Percentiles rank a stretch among this genome's conserved stretches.
These are phyloP conservation scores for Hypomesus transpacificus DNA, from an alignment of 2,113 vertebrate species.

Conservation along the genomic window DNA sequence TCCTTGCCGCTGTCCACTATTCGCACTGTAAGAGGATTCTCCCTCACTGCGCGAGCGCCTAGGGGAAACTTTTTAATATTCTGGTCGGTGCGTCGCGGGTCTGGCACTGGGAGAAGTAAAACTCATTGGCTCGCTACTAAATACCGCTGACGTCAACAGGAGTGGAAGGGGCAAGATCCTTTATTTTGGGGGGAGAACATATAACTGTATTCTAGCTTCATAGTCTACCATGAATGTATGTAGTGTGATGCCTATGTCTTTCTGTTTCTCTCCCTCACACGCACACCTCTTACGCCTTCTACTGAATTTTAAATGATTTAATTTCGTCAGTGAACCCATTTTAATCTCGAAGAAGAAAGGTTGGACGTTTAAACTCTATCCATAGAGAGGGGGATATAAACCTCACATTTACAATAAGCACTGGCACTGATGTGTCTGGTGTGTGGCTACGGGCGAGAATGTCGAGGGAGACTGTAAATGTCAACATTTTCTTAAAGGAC, in stretches of 20 bases:
- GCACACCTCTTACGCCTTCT: background rate
- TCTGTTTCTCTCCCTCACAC: background rate
- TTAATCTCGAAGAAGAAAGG: background rate
- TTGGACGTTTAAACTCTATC: background rate
- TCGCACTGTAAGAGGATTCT: conserved; percentile 24
- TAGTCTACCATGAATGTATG: conserved; percentile 3
- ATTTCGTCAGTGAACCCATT: background rate
- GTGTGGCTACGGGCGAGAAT: too few species aligned
- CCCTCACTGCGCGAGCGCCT: conserved; percentile 17
- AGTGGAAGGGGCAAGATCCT: background rate
- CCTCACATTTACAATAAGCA: background rate
- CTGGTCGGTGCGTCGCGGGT: conserved; percentile 2
- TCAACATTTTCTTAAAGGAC: too few species aligned
- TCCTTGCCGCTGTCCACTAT: background rate
- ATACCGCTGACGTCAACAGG: conserved; percentile 37
- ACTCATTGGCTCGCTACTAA: conserved; percentile 26
- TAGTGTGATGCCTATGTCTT: background rate
- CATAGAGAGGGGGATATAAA: background rate
- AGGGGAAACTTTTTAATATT: conserved; percentile 34
- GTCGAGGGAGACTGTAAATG: too few species aligned
- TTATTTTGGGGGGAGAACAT: background rate
- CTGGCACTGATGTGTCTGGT: background rate
- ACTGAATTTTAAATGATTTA: background rate
- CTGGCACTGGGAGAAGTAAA: conserved; percentile 8
- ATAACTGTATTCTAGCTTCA: background rate